A percentile compares a stretch with the other conserved stretches of the same genome.
phyloP scores from a whole-genome alignment of 2,888 invertebrate genomes.

The Punctoribates punctum region DNA sequence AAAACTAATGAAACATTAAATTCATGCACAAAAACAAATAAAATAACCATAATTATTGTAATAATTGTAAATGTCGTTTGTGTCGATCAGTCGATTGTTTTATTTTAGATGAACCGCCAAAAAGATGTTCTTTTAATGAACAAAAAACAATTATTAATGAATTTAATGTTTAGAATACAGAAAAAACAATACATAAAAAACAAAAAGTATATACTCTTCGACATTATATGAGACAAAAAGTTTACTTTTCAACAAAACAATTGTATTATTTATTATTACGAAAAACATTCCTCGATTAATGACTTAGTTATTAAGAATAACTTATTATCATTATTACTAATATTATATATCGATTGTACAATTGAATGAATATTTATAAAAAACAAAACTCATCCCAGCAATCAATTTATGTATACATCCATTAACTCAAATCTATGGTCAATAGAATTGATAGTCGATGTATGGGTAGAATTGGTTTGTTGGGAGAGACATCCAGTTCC shows the following conservation, averaged over 20 bases:
- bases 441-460: not conserved
- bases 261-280: constrained; percentile 22
- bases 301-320: constrained; percentile 30
- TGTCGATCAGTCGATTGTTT: constrained; percentile 22
- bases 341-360: constrained; percentile 29
- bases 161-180: constrained; percentile 27
- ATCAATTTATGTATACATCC: not conserved
- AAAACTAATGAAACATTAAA: not conserved
- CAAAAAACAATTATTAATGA: constrained; percentile 22
- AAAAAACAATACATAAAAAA: not conserved
- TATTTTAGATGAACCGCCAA: constrained; percentile 37
- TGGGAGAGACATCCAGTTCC: constrained; percentile 29
- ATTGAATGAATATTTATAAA: constrained; percentile 21
- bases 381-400: not conserved
- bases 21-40: constrained; percentile 24
- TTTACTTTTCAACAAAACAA: constrained; percentile 28
- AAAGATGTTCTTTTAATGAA: constrained; percentile 32
- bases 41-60: constrained; percentile 21
- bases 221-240: constrained; percentile 1
- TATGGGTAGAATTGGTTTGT: not conserved
- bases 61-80: constrained; percentile 35
- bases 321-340: constrained; percentile 33
- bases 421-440: not conserved
- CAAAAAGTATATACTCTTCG: not conserved
- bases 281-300: constrained; percentile 30